Evolutionary conservation across 2,113 vertebrate genomes (phyloP).

Genomic region (Prionailurus viverrinus): DNA sequence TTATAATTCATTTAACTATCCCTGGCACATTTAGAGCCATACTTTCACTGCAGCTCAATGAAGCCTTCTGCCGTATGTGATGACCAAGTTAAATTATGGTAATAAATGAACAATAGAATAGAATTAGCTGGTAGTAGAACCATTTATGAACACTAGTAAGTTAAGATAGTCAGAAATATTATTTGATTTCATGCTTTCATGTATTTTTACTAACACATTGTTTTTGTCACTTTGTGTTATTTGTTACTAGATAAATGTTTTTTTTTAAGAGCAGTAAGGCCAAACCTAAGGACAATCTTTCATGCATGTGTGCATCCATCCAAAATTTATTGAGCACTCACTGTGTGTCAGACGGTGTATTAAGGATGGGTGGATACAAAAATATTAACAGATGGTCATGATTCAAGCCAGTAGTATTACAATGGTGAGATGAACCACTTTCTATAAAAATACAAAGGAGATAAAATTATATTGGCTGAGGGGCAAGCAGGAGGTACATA

Average conservation of each 20-base stretch:
- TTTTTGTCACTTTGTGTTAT: constrained; percentile 35
- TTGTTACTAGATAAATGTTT: background rate
- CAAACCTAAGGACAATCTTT: constrained; percentile 6
- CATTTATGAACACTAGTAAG: constrained; percentile 40
- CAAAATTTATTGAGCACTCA: background rate
- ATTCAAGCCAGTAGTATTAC: background rate
- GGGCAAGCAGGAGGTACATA: background rate
- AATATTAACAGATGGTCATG: background rate
- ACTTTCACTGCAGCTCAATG: constrained; percentile 61
- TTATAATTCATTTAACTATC: constrained; percentile 71
- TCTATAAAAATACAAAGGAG: constrained; percentile 15
- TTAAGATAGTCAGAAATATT: background rate
- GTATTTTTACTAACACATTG: constrained; percentile 7
- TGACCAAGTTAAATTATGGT: constrained; percentile 56
- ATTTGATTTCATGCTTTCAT: constrained; percentile 45
- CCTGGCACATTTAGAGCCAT: constrained; percentile 62
- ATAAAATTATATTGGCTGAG: constrained; percentile 17
- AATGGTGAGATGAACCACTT: background rate
- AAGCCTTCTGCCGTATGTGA: constrained; percentile 61
- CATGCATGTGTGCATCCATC: background rate
- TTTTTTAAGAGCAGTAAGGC: background rate
- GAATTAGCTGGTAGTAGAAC: constrained; percentile 49
- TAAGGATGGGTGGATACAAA: background rate
- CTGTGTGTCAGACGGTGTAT: background rate
- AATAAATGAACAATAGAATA: constrained; percentile 51